A percentile compares a stretch with the other conserved stretches of the same genome.
Evolutionary conservation across 2,888 invertebrate species (phyloP).

Genomic region (Gastracanthus pulcherrimus): DNA sequence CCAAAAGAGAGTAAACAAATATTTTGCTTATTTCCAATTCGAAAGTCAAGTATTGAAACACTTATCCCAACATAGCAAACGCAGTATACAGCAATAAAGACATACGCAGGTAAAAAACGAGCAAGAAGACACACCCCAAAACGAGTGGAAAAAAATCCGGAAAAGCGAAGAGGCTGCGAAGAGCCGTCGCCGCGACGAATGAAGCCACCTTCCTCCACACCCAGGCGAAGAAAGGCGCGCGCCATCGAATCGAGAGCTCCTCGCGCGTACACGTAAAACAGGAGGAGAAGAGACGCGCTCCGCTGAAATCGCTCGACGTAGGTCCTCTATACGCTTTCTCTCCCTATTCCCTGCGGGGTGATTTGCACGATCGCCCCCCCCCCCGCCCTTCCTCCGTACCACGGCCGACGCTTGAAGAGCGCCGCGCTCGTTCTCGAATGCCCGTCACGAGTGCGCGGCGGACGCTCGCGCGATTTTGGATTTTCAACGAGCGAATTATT

Average conservation of each 20-base stretch:
- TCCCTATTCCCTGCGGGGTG: slow-evolving; percentile 45
- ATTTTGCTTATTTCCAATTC: too few species aligned
- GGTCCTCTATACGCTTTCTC: not conserved
- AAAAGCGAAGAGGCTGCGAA: too few species aligned
- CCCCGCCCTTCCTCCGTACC: too few species aligned
- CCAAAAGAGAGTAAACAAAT: too few species aligned
- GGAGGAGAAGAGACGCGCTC: not conserved
- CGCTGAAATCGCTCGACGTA: slow-evolving; percentile 28
- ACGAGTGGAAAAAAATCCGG: not conserved
- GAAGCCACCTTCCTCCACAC: not conserved
- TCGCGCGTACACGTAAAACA: slow-evolving; percentile 28
- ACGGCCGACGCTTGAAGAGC: not conserved
- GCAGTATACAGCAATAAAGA: too few species aligned
- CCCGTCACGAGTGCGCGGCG: slow-evolving; percentile 43
- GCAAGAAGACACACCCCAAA: not conserved
- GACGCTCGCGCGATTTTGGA: slow-evolving; percentile 44
- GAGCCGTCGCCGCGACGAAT: not conserved
- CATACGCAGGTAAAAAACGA: too few species aligned
- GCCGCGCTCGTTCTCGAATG: slow-evolving; percentile 23
- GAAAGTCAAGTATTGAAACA: too few species aligned
- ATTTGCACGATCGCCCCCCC: slow-evolving; percentile 33
- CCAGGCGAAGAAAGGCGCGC: not conserved
- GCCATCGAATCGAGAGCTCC: not conserved
- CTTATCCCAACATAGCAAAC: too few species aligned
- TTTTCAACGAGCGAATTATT: slow-evolving; percentile 49